phyloP scores from a whole-genome alignment of 2,888 invertebrate genomes.

The Trissolcus japonicus region DNA sequence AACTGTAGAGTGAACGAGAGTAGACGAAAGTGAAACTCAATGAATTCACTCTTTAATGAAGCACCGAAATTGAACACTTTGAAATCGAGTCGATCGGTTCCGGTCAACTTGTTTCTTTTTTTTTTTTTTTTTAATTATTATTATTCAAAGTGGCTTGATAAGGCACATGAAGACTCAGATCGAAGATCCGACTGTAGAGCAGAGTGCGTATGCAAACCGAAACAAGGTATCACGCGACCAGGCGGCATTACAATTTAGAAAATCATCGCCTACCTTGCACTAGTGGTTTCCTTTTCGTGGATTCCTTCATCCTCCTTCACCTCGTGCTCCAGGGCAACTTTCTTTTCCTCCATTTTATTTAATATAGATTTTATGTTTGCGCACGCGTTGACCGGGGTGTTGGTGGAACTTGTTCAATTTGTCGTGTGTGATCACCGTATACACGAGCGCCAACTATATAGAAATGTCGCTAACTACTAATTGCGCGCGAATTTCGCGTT shows the following conservation, averaged over 20 bases:
- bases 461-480: not conserved
- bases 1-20: too few species aligned
- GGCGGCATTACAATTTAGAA: not conserved
- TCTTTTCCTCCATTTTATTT: constrained; percentile 77
- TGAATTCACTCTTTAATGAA: too few species aligned
- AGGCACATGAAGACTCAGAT: too few species aligned
- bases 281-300: constrained; percentile 76
- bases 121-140: too few species aligned
- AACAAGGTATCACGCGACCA: constrained; percentile 9
- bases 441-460: constrained; percentile 13
- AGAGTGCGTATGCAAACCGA: not conserved
- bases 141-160: too few species aligned
- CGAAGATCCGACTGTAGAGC: too few species aligned
- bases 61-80: too few species aligned
- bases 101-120: too few species aligned
- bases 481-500: too few species aligned
- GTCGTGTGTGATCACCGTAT: constrained; percentile 11
- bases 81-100: too few species aligned
- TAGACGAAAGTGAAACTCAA: too few species aligned
- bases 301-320: constrained; percentile 76
- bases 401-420: constrained; percentile 20
- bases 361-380: constrained; percentile 70
- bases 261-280: constrained; percentile 75
- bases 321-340: constrained; percentile 76
- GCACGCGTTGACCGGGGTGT: constrained; percentile 58